Evolutionary conservation across 2,113 vertebrate species (phyloP).

Genomic region (Castor canadensis): DNA sequence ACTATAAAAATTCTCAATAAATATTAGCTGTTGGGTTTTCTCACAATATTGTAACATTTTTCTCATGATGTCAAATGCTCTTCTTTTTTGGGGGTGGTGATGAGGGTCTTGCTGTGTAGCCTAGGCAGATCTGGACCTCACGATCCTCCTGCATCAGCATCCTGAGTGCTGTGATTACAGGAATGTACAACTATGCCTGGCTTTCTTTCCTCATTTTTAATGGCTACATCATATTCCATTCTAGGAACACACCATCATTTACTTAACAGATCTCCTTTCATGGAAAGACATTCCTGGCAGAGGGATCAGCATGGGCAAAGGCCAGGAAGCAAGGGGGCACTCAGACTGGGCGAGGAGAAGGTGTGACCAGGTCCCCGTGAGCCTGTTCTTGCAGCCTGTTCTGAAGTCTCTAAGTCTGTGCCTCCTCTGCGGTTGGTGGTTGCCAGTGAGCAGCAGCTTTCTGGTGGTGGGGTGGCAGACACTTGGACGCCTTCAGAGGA

Average conservation of each 20-base stretch:
- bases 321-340: not conserved
- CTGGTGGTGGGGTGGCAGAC: not conserved
- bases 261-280: not conserved
- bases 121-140: no score
- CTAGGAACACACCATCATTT: not conserved
- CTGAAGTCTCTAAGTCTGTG: not conserved
- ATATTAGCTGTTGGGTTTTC: not conserved
- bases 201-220: not conserved
- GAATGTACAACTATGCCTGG: no score
- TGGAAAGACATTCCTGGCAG: not conserved
- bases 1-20: not conserved
- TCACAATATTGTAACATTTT: not conserved
- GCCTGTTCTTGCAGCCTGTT: not conserved
- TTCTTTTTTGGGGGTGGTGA: no score
- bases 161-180: no score
- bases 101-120: no score
- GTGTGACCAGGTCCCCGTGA: accelerated
- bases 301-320: not conserved
- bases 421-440: not conserved
- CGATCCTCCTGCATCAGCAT: no score
- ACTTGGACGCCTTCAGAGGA: not conserved
- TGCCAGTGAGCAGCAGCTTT: not conserved
- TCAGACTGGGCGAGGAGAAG: not conserved
- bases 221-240: no score
- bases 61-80: not conserved